Base-by-base conservation (phyloP, 2,113 vertebrate species). In the Mionectes macconnelli region DNA sequence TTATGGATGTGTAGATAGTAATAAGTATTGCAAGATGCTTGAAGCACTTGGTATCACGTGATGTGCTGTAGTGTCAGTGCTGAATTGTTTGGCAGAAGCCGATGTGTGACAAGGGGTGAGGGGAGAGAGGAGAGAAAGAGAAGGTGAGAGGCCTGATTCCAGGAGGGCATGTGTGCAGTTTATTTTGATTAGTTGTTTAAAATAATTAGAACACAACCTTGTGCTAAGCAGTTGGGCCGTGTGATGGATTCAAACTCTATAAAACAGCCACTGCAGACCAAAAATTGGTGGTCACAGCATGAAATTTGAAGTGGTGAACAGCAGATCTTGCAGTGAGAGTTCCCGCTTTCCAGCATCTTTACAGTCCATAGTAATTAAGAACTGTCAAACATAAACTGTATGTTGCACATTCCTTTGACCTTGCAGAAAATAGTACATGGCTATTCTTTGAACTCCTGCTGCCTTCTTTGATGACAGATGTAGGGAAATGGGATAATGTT, bases 61-160 rank as follows among this genome's bases (percentile, higher is more conserved):
- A 70, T 67, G 12, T 0, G 9, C 56, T 49, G 52, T 84, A 67
- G 78, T 94, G 93, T 87, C 90, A 70, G 93, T 52, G 77, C 45
- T 88, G 90, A 93, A 96, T 96, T 93, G 96, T 95, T 93, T 95
- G 93, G 95, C 93, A 96, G 88, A 93, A 90, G 83, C 90, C 62
- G 9, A 31, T 70, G 91, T 87, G 87, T 96, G 94, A 94, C 80
- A 93, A 59, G 85, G 87, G 47, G 44, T 84, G 75, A 73, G 75
- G 84, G 87, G 56, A 87, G 77, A 94, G 75, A 63, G 44, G 62
- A 84, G 79, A 86, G 64, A 73, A 87, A 82, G 84, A 59, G 80
- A 74, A 95, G 73, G 91, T 86, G 59, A 74, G 83, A 95, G 85
- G 87, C 82, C 91, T 91, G 83, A 49, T 87, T 90, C 66, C 82